These are phyloP conservation scores for Calosoma granatense DNA, from an alignment of 1,140 invertebrate genomes.

Conservation along the genomic window DNA sequence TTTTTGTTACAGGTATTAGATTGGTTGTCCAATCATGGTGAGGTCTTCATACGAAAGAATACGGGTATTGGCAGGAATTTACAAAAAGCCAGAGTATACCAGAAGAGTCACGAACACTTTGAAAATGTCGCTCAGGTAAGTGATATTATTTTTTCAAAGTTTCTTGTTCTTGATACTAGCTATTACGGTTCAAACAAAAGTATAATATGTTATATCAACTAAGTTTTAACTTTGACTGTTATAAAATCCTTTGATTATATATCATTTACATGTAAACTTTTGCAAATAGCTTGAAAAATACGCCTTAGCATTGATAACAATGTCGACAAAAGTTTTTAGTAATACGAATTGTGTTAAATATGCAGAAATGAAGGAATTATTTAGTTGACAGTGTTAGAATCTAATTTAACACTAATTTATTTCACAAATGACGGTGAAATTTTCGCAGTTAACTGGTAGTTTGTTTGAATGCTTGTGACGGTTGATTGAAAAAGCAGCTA, in stretches of 20 bases:
- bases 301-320: too few relatives aligned
- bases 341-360: too few relatives aligned
- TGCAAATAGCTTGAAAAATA: too few relatives aligned
- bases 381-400: too few relatives aligned
- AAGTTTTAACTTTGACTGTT: too few relatives aligned
- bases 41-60: constrained; percentile 95
- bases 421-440: background rate
- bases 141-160: constrained; percentile 13
- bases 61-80: constrained; percentile 90
- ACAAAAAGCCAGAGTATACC: constrained; percentile 86
- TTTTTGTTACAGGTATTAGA: constrained; percentile 68
- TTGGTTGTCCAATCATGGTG: constrained; percentile 97
- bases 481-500: background rate
- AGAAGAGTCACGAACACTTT: constrained; percentile 97
- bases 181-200: too few relatives aligned
- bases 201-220: too few relatives aligned
- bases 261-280: too few relatives aligned
- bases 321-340: too few relatives aligned
- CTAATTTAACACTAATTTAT: constrained; percentile 4
- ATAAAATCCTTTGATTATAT: too few relatives aligned
- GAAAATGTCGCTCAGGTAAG: constrained; percentile 92
- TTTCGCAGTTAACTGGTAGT: background rate
- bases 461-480: constrained; percentile 1
- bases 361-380: too few relatives aligned
- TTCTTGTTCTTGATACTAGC: constrained; percentile 7